Evolutionary conservation across 2,113 vertebrate species (phyloP).

Genomic region (Callipepla squamata): DNA sequence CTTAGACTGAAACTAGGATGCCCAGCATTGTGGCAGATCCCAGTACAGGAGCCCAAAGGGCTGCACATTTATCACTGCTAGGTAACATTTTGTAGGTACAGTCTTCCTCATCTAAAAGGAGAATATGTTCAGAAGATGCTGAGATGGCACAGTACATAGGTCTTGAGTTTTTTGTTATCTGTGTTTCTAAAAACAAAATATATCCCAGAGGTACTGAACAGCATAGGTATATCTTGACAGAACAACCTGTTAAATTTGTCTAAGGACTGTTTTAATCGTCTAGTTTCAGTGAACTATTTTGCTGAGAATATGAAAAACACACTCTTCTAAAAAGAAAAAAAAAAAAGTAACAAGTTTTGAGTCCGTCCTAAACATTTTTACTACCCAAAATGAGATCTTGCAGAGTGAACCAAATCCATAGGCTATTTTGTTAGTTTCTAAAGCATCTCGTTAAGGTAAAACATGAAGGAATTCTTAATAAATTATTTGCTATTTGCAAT

Average conservation of each 20-base stretch:
- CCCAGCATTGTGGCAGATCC: background rate
- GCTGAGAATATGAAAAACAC: background rate
- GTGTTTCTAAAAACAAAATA: background rate
- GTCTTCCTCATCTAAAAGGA: background rate
- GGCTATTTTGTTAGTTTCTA: background rate
- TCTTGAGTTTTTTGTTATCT: background rate
- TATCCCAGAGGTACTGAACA: background rate
- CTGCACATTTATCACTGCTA: background rate
- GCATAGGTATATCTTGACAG: background rate
- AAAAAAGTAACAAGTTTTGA: background rate
- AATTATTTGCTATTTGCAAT: background rate
- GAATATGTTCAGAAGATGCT: background rate
- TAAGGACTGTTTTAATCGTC: background rate
- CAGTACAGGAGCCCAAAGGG: background rate
- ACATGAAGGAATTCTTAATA: background rate
- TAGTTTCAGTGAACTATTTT: background rate
- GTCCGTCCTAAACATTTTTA: background rate
- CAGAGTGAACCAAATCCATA: background rate
- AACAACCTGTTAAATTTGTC: background rate
- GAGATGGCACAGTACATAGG: background rate
- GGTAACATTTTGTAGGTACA: background rate
- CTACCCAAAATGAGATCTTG: background rate
- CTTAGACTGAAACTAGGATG: background rate
- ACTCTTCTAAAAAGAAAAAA: background rate
- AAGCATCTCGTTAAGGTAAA: background rate